Conservation (phyloP, 2,888 invertebrate species). For the Cataglyphis cursor region DNA sequence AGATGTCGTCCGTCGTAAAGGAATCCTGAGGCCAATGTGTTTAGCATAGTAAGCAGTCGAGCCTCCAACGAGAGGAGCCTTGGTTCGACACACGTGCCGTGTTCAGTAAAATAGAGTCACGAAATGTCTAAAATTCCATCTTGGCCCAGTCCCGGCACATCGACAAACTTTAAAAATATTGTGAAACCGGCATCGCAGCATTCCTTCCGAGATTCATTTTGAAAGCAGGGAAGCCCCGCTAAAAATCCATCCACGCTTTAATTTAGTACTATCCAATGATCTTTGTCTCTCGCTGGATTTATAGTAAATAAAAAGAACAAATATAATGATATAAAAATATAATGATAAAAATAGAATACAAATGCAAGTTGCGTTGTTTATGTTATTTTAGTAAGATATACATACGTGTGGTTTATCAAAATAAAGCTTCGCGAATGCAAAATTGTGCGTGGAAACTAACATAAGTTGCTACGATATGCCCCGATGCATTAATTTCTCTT, state of each 20-base stretch:
- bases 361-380: neutral
- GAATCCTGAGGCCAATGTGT: constrained; percentile 55
- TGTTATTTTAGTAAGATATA: neutral
- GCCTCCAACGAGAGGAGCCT: constrained; percentile 56
- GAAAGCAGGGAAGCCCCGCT: constrained; percentile 21
- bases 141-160: constrained; percentile 29
- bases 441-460: neutral
- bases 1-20: constrained; percentile 12
- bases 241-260: constrained; percentile 30
- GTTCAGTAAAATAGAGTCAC: constrained; percentile 49
- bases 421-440: neutral
- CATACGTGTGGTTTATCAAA: neutral
- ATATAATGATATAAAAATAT: neutral
- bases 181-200: constrained; percentile 68
- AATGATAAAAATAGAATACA: neutral
- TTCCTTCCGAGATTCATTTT: constrained; percentile 61
- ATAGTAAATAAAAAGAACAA: neutral
- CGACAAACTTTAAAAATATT: constrained; percentile 51
- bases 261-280: neutral
- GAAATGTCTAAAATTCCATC: constrained; percentile 56
- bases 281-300: neutral
- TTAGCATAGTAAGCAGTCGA: constrained; percentile 58
- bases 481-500: neutral
- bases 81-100: constrained; percentile 47
- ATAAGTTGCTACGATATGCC: neutral